Conservation (phyloP, 2,113 vertebrate genomes). For the Falco punctatus region DNA sequence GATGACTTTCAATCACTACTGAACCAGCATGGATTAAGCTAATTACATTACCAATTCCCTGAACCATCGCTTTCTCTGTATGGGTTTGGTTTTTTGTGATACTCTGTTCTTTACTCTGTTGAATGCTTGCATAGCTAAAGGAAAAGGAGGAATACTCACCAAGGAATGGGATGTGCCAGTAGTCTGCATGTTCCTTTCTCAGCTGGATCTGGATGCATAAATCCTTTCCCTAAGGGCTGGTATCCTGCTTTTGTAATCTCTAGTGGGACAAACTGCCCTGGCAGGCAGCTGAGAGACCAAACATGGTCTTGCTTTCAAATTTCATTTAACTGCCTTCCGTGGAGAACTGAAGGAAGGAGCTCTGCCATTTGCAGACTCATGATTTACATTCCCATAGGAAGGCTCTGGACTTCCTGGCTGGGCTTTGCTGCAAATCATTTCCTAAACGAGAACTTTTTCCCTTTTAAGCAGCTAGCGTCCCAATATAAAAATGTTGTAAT, state of each 20-base stretch:
- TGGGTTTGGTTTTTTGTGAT: neutral
- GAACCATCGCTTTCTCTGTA: neutral
- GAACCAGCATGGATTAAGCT: neutral
- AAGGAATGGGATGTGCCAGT: neutral
- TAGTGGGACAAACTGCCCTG: neutral
- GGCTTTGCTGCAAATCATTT: neutral
- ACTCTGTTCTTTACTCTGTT: neutral
- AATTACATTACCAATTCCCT: slow-evolving; percentile 6
- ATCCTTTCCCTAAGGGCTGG: neutral
- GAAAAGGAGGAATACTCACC: neutral
- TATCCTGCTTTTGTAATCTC: neutral
- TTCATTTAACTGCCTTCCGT: neutral
- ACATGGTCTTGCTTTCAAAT: neutral
- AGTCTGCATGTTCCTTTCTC: accelerated
- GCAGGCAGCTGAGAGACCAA: neutral
- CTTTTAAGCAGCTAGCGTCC: neutral
- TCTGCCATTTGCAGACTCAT: neutral
- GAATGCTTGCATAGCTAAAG: neutral
- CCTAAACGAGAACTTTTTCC: neutral
- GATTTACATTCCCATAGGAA: neutral
- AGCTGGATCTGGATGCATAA: neutral
- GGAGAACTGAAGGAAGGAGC: neutral
- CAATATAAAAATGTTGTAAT: neutral
- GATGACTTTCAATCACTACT: neutral
- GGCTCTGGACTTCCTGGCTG: neutral